phyloP scores from a whole-genome alignment of 2,888 invertebrate species.

The Polymixis lichenea region DNA sequence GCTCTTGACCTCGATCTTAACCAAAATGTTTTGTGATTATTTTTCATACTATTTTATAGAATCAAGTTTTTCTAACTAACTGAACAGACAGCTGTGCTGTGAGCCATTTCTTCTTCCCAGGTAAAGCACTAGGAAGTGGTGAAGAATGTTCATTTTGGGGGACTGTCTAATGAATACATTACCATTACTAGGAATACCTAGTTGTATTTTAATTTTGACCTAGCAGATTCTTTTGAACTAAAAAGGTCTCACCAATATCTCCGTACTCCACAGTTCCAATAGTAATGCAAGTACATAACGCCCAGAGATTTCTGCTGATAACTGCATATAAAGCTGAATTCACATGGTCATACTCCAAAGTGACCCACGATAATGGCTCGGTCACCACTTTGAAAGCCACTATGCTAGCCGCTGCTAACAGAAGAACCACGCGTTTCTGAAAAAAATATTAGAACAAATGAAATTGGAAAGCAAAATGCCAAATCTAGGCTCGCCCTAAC shows the following conservation, averaged over 20 bases:
- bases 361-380: slow-evolving; percentile 22
- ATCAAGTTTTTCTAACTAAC: too few relatives aligned
- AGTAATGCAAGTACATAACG: slow-evolving; percentile 18
- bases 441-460: background rate
- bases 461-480: background rate
- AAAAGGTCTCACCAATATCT: slow-evolving; percentile 26
- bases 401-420: background rate
- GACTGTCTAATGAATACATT: background rate
- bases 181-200: too few relatives aligned
- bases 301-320: slow-evolving; percentile 38
- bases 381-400: background rate
- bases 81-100: background rate
- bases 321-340: slow-evolving; percentile 36
- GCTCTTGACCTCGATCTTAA: background rate
- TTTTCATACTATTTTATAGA: too few relatives aligned
- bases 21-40: background rate
- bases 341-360: slow-evolving; percentile 25
- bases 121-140: background rate
- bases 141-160: background rate
- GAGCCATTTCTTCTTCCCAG: background rate
- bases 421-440: slow-evolving; percentile 11
- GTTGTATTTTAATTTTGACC: background rate
- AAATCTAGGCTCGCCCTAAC: too few relatives aligned
- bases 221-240: background rate
- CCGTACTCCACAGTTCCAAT: slow-evolving; percentile 46